Percentiles rank a stretch among this genome's conserved stretches.
Conservation (phyloP, 2,888 invertebrate species). For the Clistopyga incitator region DNA sequence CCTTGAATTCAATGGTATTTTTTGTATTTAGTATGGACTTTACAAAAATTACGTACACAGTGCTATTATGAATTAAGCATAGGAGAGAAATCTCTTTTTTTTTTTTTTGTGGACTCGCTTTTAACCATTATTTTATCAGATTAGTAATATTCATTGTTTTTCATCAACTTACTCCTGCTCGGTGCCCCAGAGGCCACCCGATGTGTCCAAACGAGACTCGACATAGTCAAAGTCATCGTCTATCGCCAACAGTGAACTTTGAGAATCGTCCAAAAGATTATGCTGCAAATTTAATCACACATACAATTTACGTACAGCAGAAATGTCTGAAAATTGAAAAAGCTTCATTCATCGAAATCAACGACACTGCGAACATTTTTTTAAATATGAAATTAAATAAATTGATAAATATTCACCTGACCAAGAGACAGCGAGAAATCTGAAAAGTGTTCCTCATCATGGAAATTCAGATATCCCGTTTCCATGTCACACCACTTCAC, state of each 20-base stretch:
- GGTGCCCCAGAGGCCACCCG: slow-evolving; percentile 77
- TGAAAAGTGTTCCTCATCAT: slow-evolving; percentile 85
- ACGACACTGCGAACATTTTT: neutral
- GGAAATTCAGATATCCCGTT: slow-evolving; percentile 85
- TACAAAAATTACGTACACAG: too few relatives aligned
- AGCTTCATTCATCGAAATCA: neutral
- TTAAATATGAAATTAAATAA: too few relatives aligned
- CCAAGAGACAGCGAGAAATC: slow-evolving; percentile 79
- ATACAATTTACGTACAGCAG: slow-evolving; percentile 1
- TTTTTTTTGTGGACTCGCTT: too few relatives aligned
- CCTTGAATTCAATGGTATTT: too few relatives aligned
- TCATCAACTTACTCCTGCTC: slow-evolving; percentile 82
- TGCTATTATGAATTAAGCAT: neutral
- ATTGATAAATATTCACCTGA: slow-evolving; percentile 78
- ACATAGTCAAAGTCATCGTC: slow-evolving; percentile 79
- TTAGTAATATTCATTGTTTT: neutral
- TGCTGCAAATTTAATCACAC: slow-evolving; percentile 66
- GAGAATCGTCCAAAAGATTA: slow-evolving; percentile 77
- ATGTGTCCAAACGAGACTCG: slow-evolving; percentile 75
- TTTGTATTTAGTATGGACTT: too few relatives aligned
- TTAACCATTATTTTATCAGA: neutral
- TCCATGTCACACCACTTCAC: slow-evolving; percentile 82
- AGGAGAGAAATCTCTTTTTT: too few relatives aligned
- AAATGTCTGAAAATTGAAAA: neutral
- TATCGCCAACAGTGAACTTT: slow-evolving; percentile 76